Base-by-base conservation (phyloP, 53 echinoderm and acorn worm species). In the Paracentrotus lividus region DNA sequence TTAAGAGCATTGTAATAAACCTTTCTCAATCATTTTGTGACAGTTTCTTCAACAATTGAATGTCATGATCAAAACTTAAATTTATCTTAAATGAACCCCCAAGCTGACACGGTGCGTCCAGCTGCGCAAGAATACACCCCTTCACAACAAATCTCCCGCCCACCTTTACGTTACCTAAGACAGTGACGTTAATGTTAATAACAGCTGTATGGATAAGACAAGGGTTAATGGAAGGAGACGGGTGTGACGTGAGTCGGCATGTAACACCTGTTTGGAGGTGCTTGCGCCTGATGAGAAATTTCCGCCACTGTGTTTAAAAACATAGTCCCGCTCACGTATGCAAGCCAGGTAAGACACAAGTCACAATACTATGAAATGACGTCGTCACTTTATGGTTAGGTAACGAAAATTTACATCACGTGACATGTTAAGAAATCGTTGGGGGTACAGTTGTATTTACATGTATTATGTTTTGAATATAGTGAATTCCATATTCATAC, bases 151-250 rank as follows among this genome's bases (percentile, higher is more conserved):
- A 26, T 27, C 29, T 29, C 64, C 64, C 64, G 64, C 64, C 64
- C 64, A 64, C 27, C 26, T 8, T 27, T 10, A 61, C 27, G 61
- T 61, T 27, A 64, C 26, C 64, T 64, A 64, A 26, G 64, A 29
- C n/a, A 81, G 24, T 81, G 45, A 45, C 42, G 43, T 42, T 20
- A 42, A n/a, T n/a, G n/a, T n/a, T n/a, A 64, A 12, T 12, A 72
- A 16, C 72, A 72, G 36, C 18, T 38, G 81, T 23, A 47, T 81
- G 81, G 81, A 81, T 26, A 81, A 81, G 81, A 81, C n/a, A 77
- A 42, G 18, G 77, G 42, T 0, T 26, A 8, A 45, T 45, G 18
- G 45, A 23, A 81, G 8, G 47, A 27, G 81, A 45, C 47, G 47
- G 77, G 81, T n/a, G 81, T 81, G 81, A 81, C 81, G 81, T 81